These are phyloP conservation scores for Rachycentron canadum DNA, from an alignment of 2,797 vertebrate species.

Conservation along the genomic window DNA sequence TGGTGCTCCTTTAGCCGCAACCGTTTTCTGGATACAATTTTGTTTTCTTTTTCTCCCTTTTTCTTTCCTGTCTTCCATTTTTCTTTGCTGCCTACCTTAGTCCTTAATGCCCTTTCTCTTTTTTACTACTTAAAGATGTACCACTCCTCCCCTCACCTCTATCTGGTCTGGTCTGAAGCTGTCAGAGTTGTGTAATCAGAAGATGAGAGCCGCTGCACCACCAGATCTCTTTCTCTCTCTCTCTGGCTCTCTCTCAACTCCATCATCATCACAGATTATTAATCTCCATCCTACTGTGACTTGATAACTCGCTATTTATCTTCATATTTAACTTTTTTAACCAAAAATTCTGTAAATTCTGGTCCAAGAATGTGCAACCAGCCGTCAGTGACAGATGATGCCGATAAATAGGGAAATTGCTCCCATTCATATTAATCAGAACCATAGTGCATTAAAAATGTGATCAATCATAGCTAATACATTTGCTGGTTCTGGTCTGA, in stretches of 20 bases:
- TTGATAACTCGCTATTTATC: neutral
- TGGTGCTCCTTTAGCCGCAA: slow-evolving; percentile 1
- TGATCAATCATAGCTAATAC: neutral
- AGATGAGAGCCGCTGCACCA: slow-evolving; percentile 18
- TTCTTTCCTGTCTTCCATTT: neutral
- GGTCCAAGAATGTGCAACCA: neutral
- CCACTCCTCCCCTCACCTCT: neutral
- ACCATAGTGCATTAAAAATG: neutral
- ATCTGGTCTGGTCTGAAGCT: slow-evolving; percentile 37
- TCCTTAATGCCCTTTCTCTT: neutral
- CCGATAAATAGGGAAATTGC: neutral
- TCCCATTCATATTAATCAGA: neutral
- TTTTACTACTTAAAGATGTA: neutral
- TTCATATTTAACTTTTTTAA: neutral
- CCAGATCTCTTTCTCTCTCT: neutral
- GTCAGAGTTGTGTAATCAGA: slow-evolving; percentile 56
- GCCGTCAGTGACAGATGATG: neutral
- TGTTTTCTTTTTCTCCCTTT: neutral
- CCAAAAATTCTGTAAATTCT: slow-evolving; percentile 2
- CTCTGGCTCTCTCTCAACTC: neutral
- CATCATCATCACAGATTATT: neutral
- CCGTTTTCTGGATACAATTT: neutral
- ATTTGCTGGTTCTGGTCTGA: neutral
- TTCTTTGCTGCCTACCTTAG: no score
- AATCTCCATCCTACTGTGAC: slow-evolving; percentile 12